These are phyloP conservation scores for Pedionomus torquatus DNA, from an alignment of 2,113 vertebrate genomes.

Conservation along the genomic window DNA sequence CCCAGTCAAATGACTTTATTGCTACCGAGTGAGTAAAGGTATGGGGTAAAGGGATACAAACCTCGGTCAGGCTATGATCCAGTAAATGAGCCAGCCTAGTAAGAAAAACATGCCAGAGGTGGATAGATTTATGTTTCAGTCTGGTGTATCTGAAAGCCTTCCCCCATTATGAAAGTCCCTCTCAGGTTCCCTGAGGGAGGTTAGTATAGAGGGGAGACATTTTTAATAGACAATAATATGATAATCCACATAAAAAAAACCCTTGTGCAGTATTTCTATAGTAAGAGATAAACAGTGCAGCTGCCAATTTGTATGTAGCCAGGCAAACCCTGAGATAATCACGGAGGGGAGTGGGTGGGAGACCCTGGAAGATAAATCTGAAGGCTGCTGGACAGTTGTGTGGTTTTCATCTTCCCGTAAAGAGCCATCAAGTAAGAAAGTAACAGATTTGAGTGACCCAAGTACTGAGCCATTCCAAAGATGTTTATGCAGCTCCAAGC, in stretches of 20 bases:
- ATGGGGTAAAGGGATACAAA: background rate
- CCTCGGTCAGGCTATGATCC: background rate
- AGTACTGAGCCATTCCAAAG: background rate
- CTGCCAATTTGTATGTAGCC: slow-evolving; percentile 56
- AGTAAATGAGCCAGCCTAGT: slow-evolving; percentile 46
- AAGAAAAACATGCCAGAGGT: slow-evolving; percentile 55
- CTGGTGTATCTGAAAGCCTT: slow-evolving; percentile 67
- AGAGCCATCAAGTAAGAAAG: slow-evolving; percentile 34
- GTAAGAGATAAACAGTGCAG: slow-evolving; percentile 42
- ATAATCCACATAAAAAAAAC: slow-evolving; percentile 42
- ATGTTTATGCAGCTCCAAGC: slow-evolving; percentile 47
- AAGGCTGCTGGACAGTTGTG: background rate
- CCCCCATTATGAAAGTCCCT: slow-evolving; percentile 55
- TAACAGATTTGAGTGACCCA: slow-evolving; percentile 10
- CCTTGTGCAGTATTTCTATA: slow-evolving; percentile 33
- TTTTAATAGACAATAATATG: slow-evolving; percentile 68
- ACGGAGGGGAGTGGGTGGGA: background rate
- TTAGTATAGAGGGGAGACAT: slow-evolving; percentile 52
- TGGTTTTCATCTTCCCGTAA: slow-evolving; percentile 26
- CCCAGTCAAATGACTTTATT: background rate
- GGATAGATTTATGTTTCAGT: slow-evolving; percentile 66
- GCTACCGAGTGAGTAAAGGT: background rate
- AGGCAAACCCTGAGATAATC: slow-evolving; percentile 25
- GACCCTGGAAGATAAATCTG: slow-evolving; percentile 16
- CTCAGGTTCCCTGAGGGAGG: slow-evolving; percentile 61